A percentile compares a stretch with the other conserved stretches of the same genome.
These are phyloP conservation scores for Distichodus sexfasciatus DNA, from an alignment of 2,797 vertebrate genomes.

Conservation along the genomic window DNA sequence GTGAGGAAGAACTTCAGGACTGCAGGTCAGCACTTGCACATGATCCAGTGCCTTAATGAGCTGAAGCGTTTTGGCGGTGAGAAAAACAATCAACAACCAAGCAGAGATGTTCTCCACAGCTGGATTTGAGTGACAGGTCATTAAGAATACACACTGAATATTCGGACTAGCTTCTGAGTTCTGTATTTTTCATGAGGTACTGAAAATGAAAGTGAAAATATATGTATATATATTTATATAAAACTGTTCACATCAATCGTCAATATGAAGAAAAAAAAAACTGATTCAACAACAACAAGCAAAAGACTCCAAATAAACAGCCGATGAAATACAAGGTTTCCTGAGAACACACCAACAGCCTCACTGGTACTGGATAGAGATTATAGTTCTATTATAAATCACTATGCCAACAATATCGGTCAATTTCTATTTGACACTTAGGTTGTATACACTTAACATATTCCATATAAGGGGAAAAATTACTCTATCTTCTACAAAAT, in stretches of 20 bases:
- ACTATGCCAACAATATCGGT: conserved; percentile 56
- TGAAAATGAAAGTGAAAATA: conserved; percentile 13
- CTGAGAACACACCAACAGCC: conserved; percentile 94
- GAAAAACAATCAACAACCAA: neutral
- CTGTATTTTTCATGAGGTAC: conserved; percentile 33
- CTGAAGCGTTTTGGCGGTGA: neutral
- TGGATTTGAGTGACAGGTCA: neutral
- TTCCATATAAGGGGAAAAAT: conserved; percentile 54
- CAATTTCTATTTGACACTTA: conserved; percentile 54
- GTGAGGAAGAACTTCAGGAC: neutral
- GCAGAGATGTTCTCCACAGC: neutral
- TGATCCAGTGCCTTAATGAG: neutral
- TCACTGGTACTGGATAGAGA: conserved; percentile 82
- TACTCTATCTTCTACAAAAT: conserved; percentile 55
- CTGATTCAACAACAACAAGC: conserved; percentile 60
- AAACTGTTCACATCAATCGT: conserved; percentile 23
- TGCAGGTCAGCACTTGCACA: neutral
- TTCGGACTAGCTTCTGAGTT: conserved; percentile 12
- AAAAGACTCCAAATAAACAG: conserved; percentile 58
- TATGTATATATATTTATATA: no score
- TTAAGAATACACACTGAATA: neutral
- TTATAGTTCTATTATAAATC: conserved; percentile 55
- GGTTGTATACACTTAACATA: conserved; percentile 47
- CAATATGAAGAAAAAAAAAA: conserved; percentile 22
- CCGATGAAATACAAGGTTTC: conserved; percentile 82